phyloP scores from a whole-genome alignment of 2,797 vertebrate genomes.

The Tapera naevia region DNA sequence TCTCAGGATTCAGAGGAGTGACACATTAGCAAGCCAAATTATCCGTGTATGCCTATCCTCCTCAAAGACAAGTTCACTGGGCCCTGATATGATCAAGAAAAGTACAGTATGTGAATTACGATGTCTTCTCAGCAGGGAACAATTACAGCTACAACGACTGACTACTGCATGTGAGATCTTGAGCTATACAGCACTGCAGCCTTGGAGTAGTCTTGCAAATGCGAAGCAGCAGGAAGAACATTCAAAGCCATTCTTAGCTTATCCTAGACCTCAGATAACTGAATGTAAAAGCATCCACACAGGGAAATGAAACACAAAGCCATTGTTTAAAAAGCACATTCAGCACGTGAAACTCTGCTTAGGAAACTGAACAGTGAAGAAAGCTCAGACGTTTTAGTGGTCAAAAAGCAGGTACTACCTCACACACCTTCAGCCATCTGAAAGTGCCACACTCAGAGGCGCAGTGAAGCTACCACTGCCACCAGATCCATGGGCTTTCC shows the following conservation, averaged over 20 bases:
- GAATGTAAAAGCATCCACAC: rapidly evolving
- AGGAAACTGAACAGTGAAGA: not conserved
- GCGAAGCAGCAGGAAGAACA: not conserved
- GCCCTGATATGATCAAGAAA: not conserved
- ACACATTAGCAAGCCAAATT: not conserved
- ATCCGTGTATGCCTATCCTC: not conserved
- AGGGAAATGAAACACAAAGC: not conserved
- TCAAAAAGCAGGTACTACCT: not conserved
- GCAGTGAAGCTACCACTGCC: not conserved
- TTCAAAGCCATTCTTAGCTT: not conserved
- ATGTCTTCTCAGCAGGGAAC: not conserved
- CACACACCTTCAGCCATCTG: not conserved
- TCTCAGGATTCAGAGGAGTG: not conserved
- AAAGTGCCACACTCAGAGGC: not conserved
- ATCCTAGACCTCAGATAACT: not conserved
- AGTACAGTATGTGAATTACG: not conserved
- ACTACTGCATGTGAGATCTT: not conserved
- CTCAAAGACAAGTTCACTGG: not conserved
- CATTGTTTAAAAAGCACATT: not conserved
- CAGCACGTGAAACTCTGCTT: not conserved
- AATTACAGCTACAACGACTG: not conserved
- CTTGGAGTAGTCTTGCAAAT: not conserved
- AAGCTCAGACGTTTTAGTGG: not conserved
- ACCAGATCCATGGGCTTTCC: not conserved
- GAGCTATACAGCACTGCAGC: not conserved